phyloP scores from a whole-genome alignment of 2,113 vertebrate species.

The Calidris pugnax region DNA sequence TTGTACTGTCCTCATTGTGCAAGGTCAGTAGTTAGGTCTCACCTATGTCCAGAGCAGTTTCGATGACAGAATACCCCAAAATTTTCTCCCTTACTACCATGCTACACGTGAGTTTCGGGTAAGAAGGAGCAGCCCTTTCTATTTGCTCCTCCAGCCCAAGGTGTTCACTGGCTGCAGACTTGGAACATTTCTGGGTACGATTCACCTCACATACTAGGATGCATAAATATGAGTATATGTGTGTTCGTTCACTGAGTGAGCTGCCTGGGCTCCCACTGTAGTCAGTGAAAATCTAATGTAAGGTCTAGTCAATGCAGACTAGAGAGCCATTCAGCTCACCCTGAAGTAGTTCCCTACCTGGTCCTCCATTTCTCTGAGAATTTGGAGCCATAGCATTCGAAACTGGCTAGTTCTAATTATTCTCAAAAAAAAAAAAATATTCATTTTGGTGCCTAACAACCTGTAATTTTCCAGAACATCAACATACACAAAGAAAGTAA shows the following conservation, averaged over 20 bases:
- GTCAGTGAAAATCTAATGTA: not conserved
- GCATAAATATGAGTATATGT: not conserved
- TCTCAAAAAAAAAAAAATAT: not conserved
- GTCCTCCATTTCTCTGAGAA: not conserved
- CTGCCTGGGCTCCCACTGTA: not conserved
- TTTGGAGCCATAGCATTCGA: not conserved
- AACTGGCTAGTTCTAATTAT: not conserved
- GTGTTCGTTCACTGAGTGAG: not conserved
- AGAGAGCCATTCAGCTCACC: not conserved
- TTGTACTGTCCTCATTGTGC: not conserved
- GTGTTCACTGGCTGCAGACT: not conserved
- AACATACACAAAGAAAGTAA: not conserved
- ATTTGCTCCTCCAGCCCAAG: not conserved
- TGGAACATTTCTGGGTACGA: not conserved
- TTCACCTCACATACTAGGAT: not conserved
- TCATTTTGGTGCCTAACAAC: not conserved
- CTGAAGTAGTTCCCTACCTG: not conserved
- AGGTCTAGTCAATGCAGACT: not conserved
- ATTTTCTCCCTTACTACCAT: not conserved
- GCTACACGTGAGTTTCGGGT: not conserved
- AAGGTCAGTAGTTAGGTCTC: not conserved
- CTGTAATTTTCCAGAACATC: not conserved
- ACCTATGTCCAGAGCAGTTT: not conserved
- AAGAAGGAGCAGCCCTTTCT: not conserved
- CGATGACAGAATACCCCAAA: not conserved